Conservation (phyloP, 2,113 vertebrate species). For the Laticauda colubrina region DNA sequence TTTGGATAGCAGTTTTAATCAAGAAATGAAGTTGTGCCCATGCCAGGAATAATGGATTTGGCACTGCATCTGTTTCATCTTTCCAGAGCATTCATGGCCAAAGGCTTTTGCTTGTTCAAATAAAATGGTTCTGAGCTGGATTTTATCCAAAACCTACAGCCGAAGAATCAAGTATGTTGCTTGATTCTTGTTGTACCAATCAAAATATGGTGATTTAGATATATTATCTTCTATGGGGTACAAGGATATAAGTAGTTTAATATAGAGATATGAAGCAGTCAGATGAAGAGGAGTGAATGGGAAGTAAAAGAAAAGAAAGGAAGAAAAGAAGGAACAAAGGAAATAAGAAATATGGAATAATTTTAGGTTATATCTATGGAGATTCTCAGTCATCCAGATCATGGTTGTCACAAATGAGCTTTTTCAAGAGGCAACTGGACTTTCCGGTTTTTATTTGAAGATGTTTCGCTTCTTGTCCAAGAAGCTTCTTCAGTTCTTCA, state of each 20-base stretch:
- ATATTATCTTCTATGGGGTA: slow-evolving; percentile 36
- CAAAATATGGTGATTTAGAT: slow-evolving; percentile 37
- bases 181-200: slow-evolving; percentile 40
- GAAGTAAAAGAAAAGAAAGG: neutral
- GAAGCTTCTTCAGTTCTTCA: no score
- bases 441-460: no score
- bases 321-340: neutral
- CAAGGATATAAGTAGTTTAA: slow-evolving; percentile 48
- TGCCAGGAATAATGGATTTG: slow-evolving; percentile 41
- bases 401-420: no score
- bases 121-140: neutral
- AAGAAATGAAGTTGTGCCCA: slow-evolving; percentile 33
- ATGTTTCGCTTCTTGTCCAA: no score
- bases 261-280: slow-evolving; percentile 41
- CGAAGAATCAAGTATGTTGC: slow-evolving; percentile 32
- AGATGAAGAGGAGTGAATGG: neutral
- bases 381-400: no score
- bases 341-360: neutral
- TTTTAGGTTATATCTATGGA: no score
- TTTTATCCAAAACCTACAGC: slow-evolving; percentile 38
- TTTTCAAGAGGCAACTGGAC: no score
- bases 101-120: neutral
- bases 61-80: slow-evolving; percentile 31
- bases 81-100: slow-evolving; percentile 28
- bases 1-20: slow-evolving; percentile 37